Base-by-base conservation (phyloP, 2,113 vertebrate species). In the Gymnocephalus cernua region DNA sequence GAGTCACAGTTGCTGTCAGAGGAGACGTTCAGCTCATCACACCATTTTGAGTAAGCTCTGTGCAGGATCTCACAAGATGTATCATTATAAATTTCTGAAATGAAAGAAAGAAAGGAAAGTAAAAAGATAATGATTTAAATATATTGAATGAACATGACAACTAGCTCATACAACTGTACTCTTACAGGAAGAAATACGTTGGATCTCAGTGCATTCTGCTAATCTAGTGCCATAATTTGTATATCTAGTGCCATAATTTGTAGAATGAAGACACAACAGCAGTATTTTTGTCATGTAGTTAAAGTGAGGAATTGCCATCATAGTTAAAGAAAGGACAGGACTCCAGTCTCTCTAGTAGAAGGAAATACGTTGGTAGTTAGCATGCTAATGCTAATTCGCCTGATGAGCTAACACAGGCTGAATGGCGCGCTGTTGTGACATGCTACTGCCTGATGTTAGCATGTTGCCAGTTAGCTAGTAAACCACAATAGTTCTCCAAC, bases 71-170 rank as follows among this genome's bases (percentile, higher is more conserved):
- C 95, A 65, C 94, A 89, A 0, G 86, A 91, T 12, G 93, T 95
- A 87, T 92, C 92, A 4, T 96, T 96, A 77, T 95, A 96, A 62
- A 97, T 96, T 21, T 96, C 96, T 96, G 93, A 32, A 88, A 89
- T 77, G 48, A 8, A 81, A 93, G 23, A 9, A 82, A 93, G 23
- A 58, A 12, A 78, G 23, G 1, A 79, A 19, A 82, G 21, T 0
- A 69, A 38, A 59, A 4, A 23, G 10, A 59, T 18, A 1, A 58
- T 0, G 6, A 4, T 62, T 70, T 54, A 44, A 25, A 9, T 76
- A 9, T 18, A 32, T 1, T 27, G 6, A 61, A 51, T 51, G 38
- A 58, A 10, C 27, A 32, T 11, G 5, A 44, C 2, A 56, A 19
- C 68, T 57, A n/a, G 29, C 0, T n/a, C 18, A 25, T 8, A 23